Conservation (phyloP, 2,113 vertebrate species). For the Gopherus flavomarginatus region DNA sequence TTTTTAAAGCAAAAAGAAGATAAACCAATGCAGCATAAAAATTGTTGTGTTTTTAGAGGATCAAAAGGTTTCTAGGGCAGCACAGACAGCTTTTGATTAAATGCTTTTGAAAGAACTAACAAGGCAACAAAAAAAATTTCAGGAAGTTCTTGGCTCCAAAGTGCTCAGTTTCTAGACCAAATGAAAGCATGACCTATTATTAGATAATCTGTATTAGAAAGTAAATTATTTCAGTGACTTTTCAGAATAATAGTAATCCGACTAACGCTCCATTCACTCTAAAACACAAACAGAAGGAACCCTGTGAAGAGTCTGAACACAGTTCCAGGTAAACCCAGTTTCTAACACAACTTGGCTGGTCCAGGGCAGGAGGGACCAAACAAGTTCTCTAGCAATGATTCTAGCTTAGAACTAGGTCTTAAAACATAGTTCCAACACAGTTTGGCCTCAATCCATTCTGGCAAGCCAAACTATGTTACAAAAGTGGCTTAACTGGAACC, state of each 20-base stretch:
- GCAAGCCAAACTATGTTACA: conserved; percentile 32
- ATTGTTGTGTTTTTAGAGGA: conserved; percentile 41
- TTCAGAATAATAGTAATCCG: background rate
- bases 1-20: conserved; percentile 55
- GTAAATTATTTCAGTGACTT: background rate
- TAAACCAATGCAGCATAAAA: conserved; percentile 31
- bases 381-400: background rate
- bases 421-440: background rate
- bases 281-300: background rate
- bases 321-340: background rate
- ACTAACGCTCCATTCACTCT: background rate
- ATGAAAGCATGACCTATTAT: background rate
- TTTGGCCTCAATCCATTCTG: conserved; percentile 5
- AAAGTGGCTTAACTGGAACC: conserved; percentile 49
- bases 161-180: background rate
- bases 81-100: conserved; percentile 21
- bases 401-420: conserved; percentile 24
- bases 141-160: background rate
- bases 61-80: conserved; percentile 18
- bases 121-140: background rate
- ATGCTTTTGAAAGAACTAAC: conserved; percentile 5
- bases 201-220: background rate
- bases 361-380: background rate
- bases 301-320: background rate
- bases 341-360: background rate